phyloP scores from a whole-genome alignment of 35 echinoderm and acorn worm species.

The Ophiothrix spiculata region DNA sequence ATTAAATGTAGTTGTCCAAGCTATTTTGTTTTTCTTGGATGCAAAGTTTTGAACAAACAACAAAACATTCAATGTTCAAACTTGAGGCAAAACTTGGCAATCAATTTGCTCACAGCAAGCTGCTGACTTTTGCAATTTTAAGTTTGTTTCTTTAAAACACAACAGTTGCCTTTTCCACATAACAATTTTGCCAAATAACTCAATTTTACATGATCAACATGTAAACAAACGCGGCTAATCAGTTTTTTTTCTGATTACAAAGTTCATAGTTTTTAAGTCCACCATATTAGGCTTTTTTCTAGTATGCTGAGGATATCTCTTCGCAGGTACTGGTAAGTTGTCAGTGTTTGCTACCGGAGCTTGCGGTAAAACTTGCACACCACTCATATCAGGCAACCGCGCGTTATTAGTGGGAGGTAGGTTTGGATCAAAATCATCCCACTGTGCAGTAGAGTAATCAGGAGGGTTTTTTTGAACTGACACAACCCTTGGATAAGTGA shows the following conservation, averaged over 20 bases:
- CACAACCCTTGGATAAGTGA: background rate
- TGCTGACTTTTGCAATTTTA: too few species aligned
- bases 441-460: background rate
- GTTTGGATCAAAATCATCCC: background rate
- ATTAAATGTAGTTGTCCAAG: too few species aligned
- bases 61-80: too few species aligned
- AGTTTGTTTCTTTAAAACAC: too few species aligned
- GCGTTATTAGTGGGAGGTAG: background rate
- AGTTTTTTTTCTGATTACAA: background rate
- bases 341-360: constrained; percentile 1
- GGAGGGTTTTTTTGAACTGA: background rate
- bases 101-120: too few species aligned
- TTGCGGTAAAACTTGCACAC: background rate
- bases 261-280: background rate
- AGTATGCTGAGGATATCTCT: background rate
- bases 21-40: too few species aligned
- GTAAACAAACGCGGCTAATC: background rate
- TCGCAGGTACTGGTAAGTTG: background rate
- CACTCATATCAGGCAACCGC: background rate
- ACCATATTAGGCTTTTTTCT: background rate
- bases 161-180: too few species aligned
- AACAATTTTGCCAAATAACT: too few species aligned
- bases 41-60: too few species aligned
- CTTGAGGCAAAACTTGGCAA: too few species aligned
- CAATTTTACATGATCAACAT: background rate